These are phyloP conservation scores for Solenodon paradoxus DNA, from an alignment of 2,113 vertebrate species.

Conservation along the genomic window DNA sequence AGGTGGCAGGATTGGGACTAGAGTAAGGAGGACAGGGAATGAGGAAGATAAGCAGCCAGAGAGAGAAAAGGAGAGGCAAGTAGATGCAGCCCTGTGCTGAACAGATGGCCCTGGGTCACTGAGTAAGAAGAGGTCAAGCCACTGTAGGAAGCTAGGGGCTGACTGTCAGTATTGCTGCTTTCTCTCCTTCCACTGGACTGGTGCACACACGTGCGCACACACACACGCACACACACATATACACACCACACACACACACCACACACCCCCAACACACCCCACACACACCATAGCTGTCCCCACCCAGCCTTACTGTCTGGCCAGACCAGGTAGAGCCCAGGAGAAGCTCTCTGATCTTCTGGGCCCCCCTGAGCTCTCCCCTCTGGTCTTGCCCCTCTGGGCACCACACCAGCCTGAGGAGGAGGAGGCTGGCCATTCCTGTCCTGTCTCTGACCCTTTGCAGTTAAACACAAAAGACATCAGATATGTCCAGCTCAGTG, in stretches of 20 bases:
- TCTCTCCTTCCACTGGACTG: background rate
- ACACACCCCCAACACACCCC: no score
- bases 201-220: background rate
- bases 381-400: background rate
- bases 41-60: background rate
- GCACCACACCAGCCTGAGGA: background rate
- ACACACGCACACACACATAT: no score
- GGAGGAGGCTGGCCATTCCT: background rate
- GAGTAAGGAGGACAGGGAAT: background rate
- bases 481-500: background rate
- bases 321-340: no score
- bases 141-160: background rate
- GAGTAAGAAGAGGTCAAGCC: background rate
- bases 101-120: background rate
- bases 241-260: background rate
- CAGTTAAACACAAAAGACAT: background rate
- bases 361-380: background rate
- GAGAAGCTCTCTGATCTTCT: background rate
- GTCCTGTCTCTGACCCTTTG: background rate
- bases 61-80: background rate
- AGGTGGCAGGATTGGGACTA: background rate
- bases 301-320: no score
- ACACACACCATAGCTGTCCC: no score
- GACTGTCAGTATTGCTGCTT: background rate
- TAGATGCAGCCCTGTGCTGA: background rate